Conservation (phyloP, 2,888 invertebrate species). For the Romanomermis culicivorax region DNA sequence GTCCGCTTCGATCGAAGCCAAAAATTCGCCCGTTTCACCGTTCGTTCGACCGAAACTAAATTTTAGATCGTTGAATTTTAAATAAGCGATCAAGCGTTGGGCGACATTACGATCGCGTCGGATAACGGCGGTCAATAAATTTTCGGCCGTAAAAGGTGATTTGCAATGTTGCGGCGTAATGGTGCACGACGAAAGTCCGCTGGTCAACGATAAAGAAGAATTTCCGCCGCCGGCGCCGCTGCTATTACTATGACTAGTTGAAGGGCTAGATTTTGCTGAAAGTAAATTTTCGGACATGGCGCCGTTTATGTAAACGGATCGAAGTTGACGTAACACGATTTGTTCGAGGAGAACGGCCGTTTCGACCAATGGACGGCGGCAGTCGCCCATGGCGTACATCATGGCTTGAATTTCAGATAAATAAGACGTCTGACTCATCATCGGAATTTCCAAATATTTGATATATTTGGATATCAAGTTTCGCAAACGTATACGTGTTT, state of each 20-base stretch:
- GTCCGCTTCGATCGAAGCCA: no score
- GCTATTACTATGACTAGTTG: no score
- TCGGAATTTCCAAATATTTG: neutral
- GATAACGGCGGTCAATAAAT: conserved; percentile 60
- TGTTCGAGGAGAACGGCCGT: conserved; percentile 63
- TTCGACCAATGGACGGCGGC: conserved; percentile 53
- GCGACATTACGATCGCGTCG: conserved; percentile 56
- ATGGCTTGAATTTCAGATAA: conserved; percentile 7
- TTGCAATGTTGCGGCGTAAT: conserved; percentile 34
- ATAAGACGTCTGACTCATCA: neutral
- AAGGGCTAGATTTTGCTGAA: no score
- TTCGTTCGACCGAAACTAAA: neutral
- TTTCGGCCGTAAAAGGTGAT: conserved; percentile 39
- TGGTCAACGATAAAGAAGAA: no score
- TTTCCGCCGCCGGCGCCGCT: no score
- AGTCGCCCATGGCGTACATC: conserved; percentile 42
- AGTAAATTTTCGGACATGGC: no score
- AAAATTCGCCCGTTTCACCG: neutral
- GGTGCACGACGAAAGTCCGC: no score
- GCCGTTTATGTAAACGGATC: conserved; percentile 45
- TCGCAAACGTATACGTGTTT: no score
- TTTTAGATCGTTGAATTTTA: conserved; percentile 7
- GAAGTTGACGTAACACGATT: conserved; percentile 56
- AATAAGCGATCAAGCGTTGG: conserved; percentile 41
- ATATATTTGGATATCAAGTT: no score